Percentiles rank a stretch among this genome's conserved stretches.
Conservation (phyloP, 2,888 invertebrate species). For the Caenorhabditis angaria region DNA sequence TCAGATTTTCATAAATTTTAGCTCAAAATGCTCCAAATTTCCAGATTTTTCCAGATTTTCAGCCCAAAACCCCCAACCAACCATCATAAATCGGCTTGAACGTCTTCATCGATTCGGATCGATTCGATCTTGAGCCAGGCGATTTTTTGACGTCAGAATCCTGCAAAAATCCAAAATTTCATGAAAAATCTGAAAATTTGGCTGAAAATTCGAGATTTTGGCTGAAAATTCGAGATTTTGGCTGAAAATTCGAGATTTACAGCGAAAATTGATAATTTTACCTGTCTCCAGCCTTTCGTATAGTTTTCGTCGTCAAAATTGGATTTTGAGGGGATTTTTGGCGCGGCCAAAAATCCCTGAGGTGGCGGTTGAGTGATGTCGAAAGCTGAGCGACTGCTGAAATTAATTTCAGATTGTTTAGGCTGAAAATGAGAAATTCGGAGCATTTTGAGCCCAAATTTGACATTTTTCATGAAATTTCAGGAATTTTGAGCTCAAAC, state of each 20-base stretch:
- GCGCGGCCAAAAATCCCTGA: conserved; percentile 31
- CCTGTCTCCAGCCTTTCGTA: conserved; percentile 45
- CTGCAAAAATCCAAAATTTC: conserved; percentile 15
- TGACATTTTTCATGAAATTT: background rate
- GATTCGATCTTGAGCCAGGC: conserved; percentile 1
- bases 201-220: no score
- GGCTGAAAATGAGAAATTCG: background rate
- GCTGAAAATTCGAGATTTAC: no score
- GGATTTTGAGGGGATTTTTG: conserved; percentile 15
- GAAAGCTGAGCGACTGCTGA: conserved; percentile 50
- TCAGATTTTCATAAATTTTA: no score
- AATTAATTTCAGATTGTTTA: conserved; percentile 24
- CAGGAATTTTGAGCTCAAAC: background rate
- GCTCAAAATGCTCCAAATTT: no score
- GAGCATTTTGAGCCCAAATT: conserved; percentile 4
- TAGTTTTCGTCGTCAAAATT: conserved; percentile 47
- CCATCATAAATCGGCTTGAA: conserved; percentile 47
- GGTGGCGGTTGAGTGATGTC: conserved; percentile 38
- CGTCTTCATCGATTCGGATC: conserved; percentile 38
- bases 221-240: no score
- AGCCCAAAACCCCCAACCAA: conserved; percentile 14
- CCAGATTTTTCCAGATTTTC: background rate
- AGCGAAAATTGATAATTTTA: background rate
- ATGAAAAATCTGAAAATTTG: background rate
- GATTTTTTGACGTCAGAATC: conserved; percentile 14